A percentile compares a stretch with the other conserved stretches of the same genome.
These are phyloP conservation scores for Ennomos erosarius DNA, from an alignment of 2,888 invertebrate genomes.

Conservation along the genomic window DNA sequence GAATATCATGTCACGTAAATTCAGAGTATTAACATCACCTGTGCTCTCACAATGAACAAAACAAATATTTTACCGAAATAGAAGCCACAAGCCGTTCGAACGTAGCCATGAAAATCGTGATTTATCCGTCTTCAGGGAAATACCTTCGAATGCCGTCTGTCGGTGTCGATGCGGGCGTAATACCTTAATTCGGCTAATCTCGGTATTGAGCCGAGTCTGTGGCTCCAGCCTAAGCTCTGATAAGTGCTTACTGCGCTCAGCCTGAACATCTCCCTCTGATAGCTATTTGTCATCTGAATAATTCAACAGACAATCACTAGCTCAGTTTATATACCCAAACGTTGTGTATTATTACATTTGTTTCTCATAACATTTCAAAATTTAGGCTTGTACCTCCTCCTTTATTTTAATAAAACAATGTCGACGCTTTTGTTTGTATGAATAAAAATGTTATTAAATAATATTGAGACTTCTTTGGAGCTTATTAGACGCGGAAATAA, in stretches of 20 bases:
- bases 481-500: no score
- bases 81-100: conserved; percentile 35
- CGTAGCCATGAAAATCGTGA: conserved; percentile 74
- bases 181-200: conserved; percentile 79
- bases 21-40: conserved; percentile 34
- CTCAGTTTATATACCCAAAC: conserved; percentile 29
- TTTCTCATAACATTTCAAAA: conserved; percentile 36
- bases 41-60: conserved; percentile 33
- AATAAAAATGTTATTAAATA: conserved; percentile 40
- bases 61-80: conserved; percentile 39
- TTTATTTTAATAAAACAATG: conserved; percentile 33
- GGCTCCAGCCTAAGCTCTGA: conserved; percentile 20
- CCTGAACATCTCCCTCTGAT: conserved; percentile 43
- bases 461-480: conserved; percentile 38
- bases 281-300: conserved; percentile 45
- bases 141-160: conserved; percentile 61
- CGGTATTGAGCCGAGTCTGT: conserved; percentile 60
- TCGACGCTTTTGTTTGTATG: conserved; percentile 32
- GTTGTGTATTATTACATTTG: conserved; percentile 33
- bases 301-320: conserved; percentile 43
- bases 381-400: conserved; percentile 9
- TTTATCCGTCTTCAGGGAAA: conserved; percentile 78
- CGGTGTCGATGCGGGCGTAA: conserved; percentile 70
- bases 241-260: conserved; percentile 49
- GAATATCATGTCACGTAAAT: conserved; percentile 36